These are phyloP conservation scores for Idaea dimidiata DNA, from an alignment of 2,888 invertebrate genomes.

Conservation along the genomic window DNA sequence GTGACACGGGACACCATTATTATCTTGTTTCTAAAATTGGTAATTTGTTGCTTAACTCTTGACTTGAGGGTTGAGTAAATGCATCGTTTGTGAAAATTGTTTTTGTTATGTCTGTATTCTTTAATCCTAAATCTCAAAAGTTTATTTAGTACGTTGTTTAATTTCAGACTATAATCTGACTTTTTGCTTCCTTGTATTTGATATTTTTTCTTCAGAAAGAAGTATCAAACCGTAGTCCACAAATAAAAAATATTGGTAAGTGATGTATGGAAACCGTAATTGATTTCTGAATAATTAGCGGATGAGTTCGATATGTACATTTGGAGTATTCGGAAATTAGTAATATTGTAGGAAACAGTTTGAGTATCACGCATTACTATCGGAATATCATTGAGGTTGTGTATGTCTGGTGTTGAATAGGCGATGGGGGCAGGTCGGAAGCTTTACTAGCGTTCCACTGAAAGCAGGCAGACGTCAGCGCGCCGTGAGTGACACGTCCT, in stretches of 20 bases:
- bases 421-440: slow-evolving; percentile 71
- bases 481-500: slow-evolving; percentile 72
- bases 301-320: neutral
- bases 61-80: neutral
- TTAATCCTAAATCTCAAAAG: slow-evolving; percentile 3
- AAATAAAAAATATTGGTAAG: too few relatives aligned
- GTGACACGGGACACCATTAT: slow-evolving; percentile 37
- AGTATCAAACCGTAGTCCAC: too few relatives aligned
- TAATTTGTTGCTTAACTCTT: slow-evolving; percentile 23
- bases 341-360: slow-evolving; percentile 5
- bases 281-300: slow-evolving; percentile 1
- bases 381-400: slow-evolving; percentile 34
- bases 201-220: too few relatives aligned
- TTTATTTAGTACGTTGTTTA: too few relatives aligned
- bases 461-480: slow-evolving; percentile 68
- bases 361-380: slow-evolving; percentile 12
- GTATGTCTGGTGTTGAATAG: slow-evolving; percentile 45
- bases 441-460: slow-evolving; percentile 56
- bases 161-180: too few relatives aligned
- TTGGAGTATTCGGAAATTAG: slow-evolving; percentile 1
- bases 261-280: neutral
- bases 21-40: slow-evolving; percentile 35
- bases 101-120: too few relatives aligned
- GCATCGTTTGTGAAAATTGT: neutral
- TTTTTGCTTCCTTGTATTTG: too few relatives aligned